phyloP scores from a whole-genome alignment of 2,797 vertebrate genomes.

The Heteromormyrus szaboi region DNA sequence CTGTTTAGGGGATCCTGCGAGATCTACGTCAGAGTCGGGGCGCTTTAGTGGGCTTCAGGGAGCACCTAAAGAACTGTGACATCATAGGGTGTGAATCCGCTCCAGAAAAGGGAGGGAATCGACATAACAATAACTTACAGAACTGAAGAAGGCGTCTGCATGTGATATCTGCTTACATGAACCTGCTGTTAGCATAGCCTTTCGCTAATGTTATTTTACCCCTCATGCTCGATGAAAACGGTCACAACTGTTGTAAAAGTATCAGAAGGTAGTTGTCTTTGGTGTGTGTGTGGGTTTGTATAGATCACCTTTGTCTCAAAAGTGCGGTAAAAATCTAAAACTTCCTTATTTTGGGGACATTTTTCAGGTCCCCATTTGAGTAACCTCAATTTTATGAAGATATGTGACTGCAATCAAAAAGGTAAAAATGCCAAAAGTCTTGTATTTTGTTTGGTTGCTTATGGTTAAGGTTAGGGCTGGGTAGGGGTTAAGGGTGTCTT shows the following conservation, averaged over 20 bases:
- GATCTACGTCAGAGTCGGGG: not conserved
- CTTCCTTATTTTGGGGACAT: not conserved
- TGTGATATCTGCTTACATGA: not conserved
- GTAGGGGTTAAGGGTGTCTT: not conserved
- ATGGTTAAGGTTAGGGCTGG: not conserved
- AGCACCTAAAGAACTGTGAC: not conserved
- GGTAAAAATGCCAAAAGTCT: not conserved
- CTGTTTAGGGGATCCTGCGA: not conserved
- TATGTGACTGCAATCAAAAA: not conserved
- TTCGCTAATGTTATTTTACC: not conserved
- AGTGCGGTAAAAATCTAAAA: not conserved
- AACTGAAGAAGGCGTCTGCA: not conserved
- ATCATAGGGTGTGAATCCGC: not conserved
- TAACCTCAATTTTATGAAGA: not conserved
- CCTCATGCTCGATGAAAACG: not conserved
- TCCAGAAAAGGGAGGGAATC: not conserved
- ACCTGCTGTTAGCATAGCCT: not conserved
- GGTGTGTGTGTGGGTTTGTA: not conserved
- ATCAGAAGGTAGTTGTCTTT: not conserved
- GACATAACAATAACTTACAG: not conserved
- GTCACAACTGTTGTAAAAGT: not conserved
- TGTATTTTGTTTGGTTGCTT: not conserved
- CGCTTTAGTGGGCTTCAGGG: not conserved
- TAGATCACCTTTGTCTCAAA: not conserved
- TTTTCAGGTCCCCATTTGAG: not conserved